Conservation (phyloP, 2,797 vertebrate species). For the Coreius guichenoti region DNA sequence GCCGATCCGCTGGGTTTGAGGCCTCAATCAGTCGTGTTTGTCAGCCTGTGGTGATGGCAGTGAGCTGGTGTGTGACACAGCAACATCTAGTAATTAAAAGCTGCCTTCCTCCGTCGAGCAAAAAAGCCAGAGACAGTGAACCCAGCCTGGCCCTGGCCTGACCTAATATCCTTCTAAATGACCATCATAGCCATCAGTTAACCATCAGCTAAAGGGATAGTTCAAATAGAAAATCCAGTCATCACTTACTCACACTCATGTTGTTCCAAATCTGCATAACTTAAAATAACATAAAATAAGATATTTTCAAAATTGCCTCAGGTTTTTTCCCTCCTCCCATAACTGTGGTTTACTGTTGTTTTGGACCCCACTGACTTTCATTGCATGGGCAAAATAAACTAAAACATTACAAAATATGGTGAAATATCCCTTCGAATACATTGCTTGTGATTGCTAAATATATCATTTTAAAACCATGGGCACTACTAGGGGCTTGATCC, state of each 20-base stretch:
- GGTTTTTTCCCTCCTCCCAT: background rate
- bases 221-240: background rate
- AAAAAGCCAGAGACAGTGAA: slow-evolving; percentile 31
- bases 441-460: background rate
- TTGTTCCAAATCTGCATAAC: too few species aligned
- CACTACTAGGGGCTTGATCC: background rate
- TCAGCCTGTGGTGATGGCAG: slow-evolving; percentile 43
- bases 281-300: background rate
- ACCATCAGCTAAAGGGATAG: background rate
- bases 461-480: background rate
- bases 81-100: slow-evolving; percentile 33
- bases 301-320: background rate
- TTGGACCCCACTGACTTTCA: too few species aligned
- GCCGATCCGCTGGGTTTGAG: slow-evolving; percentile 9
- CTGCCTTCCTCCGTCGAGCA: slow-evolving; percentile 1
- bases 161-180: background rate
- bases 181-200: slow-evolving; percentile 16
- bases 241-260: background rate
- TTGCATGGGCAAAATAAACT: background rate
- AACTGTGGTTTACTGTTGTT: background rate
- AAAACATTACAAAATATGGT: background rate
- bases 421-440: background rate
- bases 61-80: slow-evolving; percentile 41
- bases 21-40: slow-evolving; percentile 44
- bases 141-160: background rate